Conservation (phyloP, 2,113 vertebrate species). For the Podocnemis expansa region DNA sequence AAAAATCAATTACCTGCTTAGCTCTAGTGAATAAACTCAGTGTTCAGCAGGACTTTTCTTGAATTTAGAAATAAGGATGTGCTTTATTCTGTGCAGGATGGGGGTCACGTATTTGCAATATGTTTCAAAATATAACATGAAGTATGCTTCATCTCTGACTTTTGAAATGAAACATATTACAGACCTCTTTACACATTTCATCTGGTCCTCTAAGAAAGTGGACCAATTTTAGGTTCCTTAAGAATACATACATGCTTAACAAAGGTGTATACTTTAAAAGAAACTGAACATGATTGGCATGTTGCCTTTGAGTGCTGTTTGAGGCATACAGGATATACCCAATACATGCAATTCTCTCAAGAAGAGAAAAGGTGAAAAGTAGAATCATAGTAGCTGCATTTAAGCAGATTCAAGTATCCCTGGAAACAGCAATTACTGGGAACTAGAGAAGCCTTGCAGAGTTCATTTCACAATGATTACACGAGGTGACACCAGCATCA, state of each 20-base stretch:
- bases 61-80: not conserved
- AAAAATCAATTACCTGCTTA: no score
- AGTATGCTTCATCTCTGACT: not conserved
- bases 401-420: constrained; percentile 32
- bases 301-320: not conserved
- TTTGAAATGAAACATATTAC: not conserved
- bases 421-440: constrained; percentile 40
- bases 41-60: not conserved
- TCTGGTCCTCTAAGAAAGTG: not conserved
- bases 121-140: not conserved
- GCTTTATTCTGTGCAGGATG: not conserved
- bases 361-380: not conserved
- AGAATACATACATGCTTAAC: not conserved
- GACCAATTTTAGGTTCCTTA: not conserved
- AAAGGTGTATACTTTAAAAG: not conserved
- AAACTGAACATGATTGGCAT: not conserved
- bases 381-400: not conserved
- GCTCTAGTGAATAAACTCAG: not conserved
- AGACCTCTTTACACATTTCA: not conserved
- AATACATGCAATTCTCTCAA: not conserved
- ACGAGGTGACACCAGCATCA: not conserved
- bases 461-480: not conserved
- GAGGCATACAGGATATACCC: constrained; percentile 5
- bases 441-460: not conserved
- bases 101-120: not conserved